Base-by-base conservation (phyloP, 2,888 invertebrate species). In the Eupithecia subfuscata region DNA sequence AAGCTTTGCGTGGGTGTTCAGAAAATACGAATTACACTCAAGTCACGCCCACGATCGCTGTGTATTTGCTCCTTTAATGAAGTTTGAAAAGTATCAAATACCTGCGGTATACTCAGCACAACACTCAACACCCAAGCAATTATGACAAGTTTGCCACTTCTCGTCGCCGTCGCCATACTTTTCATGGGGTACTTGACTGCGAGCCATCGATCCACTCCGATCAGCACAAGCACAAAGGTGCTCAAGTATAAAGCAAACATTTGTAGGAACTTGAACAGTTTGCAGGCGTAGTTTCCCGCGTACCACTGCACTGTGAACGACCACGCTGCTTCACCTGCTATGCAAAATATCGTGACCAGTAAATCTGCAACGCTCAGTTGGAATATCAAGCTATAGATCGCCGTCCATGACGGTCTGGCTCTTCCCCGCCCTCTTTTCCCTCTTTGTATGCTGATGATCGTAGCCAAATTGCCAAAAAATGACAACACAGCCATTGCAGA, bases 341-440 rank as follows among this genome's bases (percentile, higher is more conserved):
- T 96, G 87, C 98, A 98, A 89, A 97, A 97, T 69, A 97, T 93
- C 0, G 98, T 97, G 8, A 98, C 98, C 40, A 98, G 91, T 22
- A 98, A 94, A 90, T 98, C 98, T 2, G 98, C 97, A 70, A 97
- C 95, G 18, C 97, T 97, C n/a, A 98, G 92, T 86, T 98, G 97
- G 73, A 97, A 96, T 84, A 98, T 97, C 67, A 98, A 91, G 69
- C 97, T 97, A 84, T 98, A 97, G 80, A 97, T 96, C 0, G 96
- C 96, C 52, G 96, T 96, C 95, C 96, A 96, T 14, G 95, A 96
- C 30, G 96, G 96, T 14, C 96, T 93, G 0, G 95, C 94, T 78
- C 95, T 90, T 30, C 96, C 92, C 14, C 96, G 90, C 37, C 95
- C 93, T 30, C 95, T 90, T 80, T 96, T 96, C 7, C 96, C 96